These are phyloP conservation scores for Amblyjoppa proteus DNA, from an alignment of 2,888 invertebrate species.

Conservation along the genomic window DNA sequence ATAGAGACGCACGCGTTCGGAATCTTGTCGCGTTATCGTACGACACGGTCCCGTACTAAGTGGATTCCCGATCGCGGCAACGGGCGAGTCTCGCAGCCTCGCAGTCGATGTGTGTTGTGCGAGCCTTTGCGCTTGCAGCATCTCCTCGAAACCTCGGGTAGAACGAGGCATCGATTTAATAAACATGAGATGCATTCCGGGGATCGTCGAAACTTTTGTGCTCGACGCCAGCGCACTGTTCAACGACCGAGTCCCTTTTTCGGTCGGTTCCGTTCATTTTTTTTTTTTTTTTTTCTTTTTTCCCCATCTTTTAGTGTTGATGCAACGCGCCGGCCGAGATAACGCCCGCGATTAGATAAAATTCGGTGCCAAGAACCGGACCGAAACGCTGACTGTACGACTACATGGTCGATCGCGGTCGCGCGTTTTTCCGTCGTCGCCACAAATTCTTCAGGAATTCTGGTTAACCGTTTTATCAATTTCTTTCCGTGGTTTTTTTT, in stretches of 20 bases:
- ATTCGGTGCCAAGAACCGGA: conserved; percentile 56
- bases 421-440: conserved; percentile 11
- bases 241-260: conserved; percentile 29
- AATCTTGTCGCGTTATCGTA: conserved; percentile 73
- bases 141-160: conserved; percentile 35
- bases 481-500: background rate
- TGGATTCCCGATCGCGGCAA: conserved; percentile 63
- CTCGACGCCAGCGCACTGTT: background rate
- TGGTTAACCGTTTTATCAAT: background rate
- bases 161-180: conserved; percentile 70
- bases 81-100: conserved; percentile 29
- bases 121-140: conserved; percentile 27
- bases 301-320: conserved; percentile 20
- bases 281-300: conserved; percentile 25
- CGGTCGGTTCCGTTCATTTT: conserved; percentile 8
- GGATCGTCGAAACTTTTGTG: conserved; percentile 61
- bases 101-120: conserved; percentile 6
- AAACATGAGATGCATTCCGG: conserved; percentile 73
- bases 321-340: conserved; percentile 51
- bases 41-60: conserved; percentile 68
- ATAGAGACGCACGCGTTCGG: conserved; percentile 65
- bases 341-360: conserved; percentile 63
- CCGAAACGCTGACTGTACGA: conserved; percentile 35
- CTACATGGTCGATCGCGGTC: conserved; percentile 16
- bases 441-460: conserved; percentile 18